These are phyloP conservation scores for Caenorhabditis drosophilae DNA, from an alignment of 2,888 invertebrate species.

Conservation along the genomic window DNA sequence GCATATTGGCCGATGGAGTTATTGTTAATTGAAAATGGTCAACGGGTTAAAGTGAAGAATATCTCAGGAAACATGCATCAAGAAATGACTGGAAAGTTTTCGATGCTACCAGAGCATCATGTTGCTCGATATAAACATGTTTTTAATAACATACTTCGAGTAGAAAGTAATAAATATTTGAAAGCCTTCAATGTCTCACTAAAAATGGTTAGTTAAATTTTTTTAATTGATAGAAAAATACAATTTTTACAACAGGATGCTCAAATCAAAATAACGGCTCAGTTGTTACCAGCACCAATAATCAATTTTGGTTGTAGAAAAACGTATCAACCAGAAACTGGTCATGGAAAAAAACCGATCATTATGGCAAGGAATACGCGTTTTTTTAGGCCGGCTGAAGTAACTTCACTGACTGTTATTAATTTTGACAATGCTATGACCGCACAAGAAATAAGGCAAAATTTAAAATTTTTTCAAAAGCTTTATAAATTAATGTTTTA, in stretches of 20 bases:
- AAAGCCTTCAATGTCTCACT: slow-evolving; percentile 18
- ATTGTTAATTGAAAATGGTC: slow-evolving; percentile 28
- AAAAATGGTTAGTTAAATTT: not conserved
- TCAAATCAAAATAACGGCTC: slow-evolving; percentile 6
- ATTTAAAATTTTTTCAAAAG: not conserved
- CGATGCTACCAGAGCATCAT: slow-evolving; percentile 15
- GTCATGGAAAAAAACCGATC: not conserved
- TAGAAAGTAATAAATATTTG: slow-evolving; percentile 19
- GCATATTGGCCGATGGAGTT: slow-evolving; percentile 32
- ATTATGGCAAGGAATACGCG: not conserved
- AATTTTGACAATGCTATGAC: slow-evolving; percentile 5
- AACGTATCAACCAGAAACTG: not conserved
- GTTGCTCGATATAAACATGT: slow-evolving; percentile 3
- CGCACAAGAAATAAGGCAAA: not conserved
- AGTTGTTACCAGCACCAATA: slow-evolving; percentile 12
- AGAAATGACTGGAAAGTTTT: slow-evolving; percentile 17
- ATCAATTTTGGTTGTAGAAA: slow-evolving; percentile 11
- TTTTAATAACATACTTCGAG: slow-evolving; percentile 1
- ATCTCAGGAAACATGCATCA: slow-evolving; percentile 18
- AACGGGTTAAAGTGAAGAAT: slow-evolving; percentile 21
- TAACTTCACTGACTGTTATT: slow-evolving; percentile 3
- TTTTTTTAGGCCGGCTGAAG: slow-evolving; percentile 8
- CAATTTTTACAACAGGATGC: too few species aligned
- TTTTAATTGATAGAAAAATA: not conserved
- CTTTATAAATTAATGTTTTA: slow-evolving; percentile 4